phyloP scores from a whole-genome alignment of 2,888 invertebrate species.

The Drosophila anomelani region DNA sequence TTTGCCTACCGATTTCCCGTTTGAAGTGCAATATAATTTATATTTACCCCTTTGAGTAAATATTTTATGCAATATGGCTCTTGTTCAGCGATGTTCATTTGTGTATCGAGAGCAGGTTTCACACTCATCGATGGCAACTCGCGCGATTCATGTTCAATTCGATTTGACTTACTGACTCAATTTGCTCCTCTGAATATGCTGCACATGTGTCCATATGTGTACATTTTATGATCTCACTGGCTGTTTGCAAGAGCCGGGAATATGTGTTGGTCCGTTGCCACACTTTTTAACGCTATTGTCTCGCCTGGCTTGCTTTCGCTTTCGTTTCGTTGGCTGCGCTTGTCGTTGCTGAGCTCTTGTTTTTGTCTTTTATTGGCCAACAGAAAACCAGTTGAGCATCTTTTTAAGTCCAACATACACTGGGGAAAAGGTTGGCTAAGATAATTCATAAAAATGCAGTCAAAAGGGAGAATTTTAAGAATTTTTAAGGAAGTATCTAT shows the following conservation, averaged over 20 bases:
- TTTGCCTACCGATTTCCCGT: constrained; percentile 29
- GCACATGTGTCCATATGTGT: constrained; percentile 29
- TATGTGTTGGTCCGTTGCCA: constrained; percentile 38
- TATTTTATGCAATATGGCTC: constrained; percentile 16
- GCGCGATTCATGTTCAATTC: constrained; percentile 26
- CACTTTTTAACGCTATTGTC: constrained; percentile 57
- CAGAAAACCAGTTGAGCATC: constrained; percentile 73
- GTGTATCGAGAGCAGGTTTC: background rate
- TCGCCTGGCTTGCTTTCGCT: constrained; percentile 66
- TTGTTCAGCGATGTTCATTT: constrained; percentile 28
- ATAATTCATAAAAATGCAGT: no score
- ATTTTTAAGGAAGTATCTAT: no score
- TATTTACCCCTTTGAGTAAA: constrained; percentile 16
- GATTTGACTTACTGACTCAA: constrained; percentile 71
- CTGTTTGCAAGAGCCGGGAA: constrained; percentile 12
- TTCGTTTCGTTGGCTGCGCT: constrained; percentile 41
- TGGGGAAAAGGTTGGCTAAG: constrained; percentile 35
- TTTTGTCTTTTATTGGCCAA: constrained; percentile 64
- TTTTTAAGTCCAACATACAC: constrained; percentile 45
- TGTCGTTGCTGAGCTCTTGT: constrained; percentile 45
- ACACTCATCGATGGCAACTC: background rate
- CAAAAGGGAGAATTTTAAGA: no score
- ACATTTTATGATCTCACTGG: constrained; percentile 43
- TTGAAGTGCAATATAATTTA: constrained; percentile 31
- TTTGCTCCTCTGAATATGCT: constrained; percentile 58